Percentiles rank a stretch among this genome's conserved stretches.
Evolutionary conservation across 2,888 invertebrate species (phyloP).

Genomic region (Fragum fragum): DNA sequence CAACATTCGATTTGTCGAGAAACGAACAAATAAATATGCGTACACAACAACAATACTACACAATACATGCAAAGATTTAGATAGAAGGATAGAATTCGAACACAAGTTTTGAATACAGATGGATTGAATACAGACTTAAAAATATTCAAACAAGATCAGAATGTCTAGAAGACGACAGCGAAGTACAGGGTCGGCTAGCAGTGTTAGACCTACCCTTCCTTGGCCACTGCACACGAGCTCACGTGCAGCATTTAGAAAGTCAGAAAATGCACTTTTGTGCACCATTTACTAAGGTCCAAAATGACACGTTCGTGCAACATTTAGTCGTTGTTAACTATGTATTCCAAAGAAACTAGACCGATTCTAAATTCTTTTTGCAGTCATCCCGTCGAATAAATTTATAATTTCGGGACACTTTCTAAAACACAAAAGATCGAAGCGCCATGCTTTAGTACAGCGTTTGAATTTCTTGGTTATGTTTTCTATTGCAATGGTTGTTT

Average conservation of each 20-base stretch:
- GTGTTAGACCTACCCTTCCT: conserved; percentile 73
- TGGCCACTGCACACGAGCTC: conserved; percentile 77
- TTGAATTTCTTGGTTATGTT: too few relatives aligned
- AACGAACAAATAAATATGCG: too few relatives aligned
- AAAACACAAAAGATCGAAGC: too few relatives aligned
- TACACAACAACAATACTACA: not conserved
- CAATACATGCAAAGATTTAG: not conserved
- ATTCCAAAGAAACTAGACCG: not conserved
- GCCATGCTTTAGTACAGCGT: too few relatives aligned
- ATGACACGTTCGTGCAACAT: conserved; percentile 8
- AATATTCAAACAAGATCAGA: not conserved
- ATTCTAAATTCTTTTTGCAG: not conserved
- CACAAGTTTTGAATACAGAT: not conserved
- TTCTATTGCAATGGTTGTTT: too few relatives aligned
- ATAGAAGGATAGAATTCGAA: not conserved
- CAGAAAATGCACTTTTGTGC: conserved; percentile 5
- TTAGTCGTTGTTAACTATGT: conserved; percentile 8
- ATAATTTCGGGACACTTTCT: too few relatives aligned
- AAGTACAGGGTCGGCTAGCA: not conserved
- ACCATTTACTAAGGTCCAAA: conserved; percentile 14
- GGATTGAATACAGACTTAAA: not conserved
- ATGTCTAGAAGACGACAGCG: not conserved
- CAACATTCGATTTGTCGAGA: too few relatives aligned
- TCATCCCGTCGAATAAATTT: not conserved
- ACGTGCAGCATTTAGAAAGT: conserved; percentile 72